A percentile compares a stretch with the other conserved stretches of the same genome.
These are phyloP conservation scores for Lordiphosa mommai DNA, from an alignment of 1,140 invertebrate species.

Conservation along the genomic window DNA sequence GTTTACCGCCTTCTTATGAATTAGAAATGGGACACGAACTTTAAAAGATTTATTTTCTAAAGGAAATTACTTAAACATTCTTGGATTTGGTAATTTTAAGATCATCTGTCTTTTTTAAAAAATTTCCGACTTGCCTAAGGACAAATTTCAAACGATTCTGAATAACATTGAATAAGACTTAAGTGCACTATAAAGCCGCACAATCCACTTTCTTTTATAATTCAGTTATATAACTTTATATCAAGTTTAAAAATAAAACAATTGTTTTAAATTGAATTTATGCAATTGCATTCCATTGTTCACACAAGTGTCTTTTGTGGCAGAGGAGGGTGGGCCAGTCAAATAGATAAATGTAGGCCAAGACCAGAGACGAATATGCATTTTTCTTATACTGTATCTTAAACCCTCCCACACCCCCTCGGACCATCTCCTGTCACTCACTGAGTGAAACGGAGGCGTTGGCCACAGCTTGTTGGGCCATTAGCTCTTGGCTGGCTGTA, in stretches of 20 bases:
- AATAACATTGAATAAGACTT: no score
- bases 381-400: conserved; percentile 8
- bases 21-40: no score
- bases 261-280: conserved; percentile 6
- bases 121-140: no score
- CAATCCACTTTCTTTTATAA: no score
- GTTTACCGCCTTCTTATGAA: no score
- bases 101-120: no score
- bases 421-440: conserved; percentile 34
- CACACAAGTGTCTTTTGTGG: not conserved
- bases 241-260: not conserved
- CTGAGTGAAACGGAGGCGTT: conserved; percentile 43
- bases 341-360: conserved; percentile 49
- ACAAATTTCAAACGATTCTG: no score
- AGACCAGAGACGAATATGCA: conserved; percentile 46
- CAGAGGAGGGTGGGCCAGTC: conserved; percentile 6
- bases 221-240: no score
- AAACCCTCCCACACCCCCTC: not conserved
- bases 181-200: no score
- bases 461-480: conserved; percentile 42
- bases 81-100: no score
- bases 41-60: no score
- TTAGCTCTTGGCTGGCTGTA: conserved; percentile 19
- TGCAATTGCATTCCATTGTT: conserved; percentile 9
- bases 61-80: no score